phyloP scores from a whole-genome alignment of 2,797 vertebrate species.

The Sebastes minor region DNA sequence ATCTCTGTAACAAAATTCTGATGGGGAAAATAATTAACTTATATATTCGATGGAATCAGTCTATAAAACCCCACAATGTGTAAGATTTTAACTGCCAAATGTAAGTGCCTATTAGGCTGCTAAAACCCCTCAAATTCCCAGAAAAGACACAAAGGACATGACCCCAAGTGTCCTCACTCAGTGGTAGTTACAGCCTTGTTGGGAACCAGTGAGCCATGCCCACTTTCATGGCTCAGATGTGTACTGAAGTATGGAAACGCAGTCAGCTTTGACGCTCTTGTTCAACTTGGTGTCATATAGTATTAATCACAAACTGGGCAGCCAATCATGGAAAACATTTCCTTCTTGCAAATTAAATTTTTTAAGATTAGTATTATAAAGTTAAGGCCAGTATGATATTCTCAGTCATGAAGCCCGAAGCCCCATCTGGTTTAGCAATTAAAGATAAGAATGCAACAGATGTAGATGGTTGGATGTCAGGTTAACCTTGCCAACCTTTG shows the following conservation, averaged over 20 bases:
- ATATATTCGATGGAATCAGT: too few relatives aligned
- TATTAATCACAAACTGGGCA: background rate
- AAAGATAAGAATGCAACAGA: background rate
- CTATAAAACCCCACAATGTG: background rate
- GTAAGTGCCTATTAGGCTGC: background rate
- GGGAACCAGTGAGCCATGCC: background rate
- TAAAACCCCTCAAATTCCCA: background rate
- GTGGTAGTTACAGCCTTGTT: background rate
- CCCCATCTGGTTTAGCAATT: background rate
- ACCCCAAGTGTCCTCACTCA: background rate
- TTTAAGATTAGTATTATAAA: background rate
- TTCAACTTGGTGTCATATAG: background rate
- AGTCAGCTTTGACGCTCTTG: background rate
- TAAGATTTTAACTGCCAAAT: background rate
- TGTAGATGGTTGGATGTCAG: background rate
- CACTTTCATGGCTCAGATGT: background rate
- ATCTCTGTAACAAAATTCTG: background rate
- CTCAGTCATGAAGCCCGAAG: background rate
- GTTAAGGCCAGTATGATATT: background rate
- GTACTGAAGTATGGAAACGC: background rate
- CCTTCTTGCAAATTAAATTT: fast-evolving
- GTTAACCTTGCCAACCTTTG: background rate
- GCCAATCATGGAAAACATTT: background rate
- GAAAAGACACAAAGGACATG: background rate
- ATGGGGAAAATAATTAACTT: background rate